These are phyloP conservation scores for Acleris sparsana DNA, from an alignment of 2,888 invertebrate species.

Conservation along the genomic window DNA sequence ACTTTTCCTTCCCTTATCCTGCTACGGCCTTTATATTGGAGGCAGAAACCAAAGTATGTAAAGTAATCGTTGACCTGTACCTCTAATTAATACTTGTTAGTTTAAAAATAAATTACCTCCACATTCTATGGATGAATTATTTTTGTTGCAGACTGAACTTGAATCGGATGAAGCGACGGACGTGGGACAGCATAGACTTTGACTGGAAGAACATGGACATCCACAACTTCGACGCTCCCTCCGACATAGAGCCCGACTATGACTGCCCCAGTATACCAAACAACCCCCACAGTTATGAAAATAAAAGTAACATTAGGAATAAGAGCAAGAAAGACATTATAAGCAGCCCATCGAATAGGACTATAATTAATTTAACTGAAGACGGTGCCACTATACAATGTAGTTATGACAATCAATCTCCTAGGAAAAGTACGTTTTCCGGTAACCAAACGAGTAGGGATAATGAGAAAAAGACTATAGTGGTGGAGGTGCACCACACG, in stretches of 20 bases:
- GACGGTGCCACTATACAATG: conserved; percentile 89
- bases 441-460: conserved; percentile 59
- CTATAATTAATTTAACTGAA: conserved; percentile 88
- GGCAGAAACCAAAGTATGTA: too few species aligned
- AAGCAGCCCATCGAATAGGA: conserved; percentile 84
- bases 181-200: conserved; percentile 85
- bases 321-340: conserved; percentile 65
- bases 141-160: conserved; percentile 67
- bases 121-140: not conserved
- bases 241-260: conserved; percentile 78
- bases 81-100: too few species aligned
- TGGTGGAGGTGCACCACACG: conserved; percentile 89
- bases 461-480: conserved; percentile 85
- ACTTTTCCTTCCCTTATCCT: too few species aligned
- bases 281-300: conserved; percentile 74
- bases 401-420: conserved; percentile 78
- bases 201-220: conserved; percentile 80
- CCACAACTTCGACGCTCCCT: conserved; percentile 78
- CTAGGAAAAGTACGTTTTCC: conserved; percentile 67
- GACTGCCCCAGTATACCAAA: conserved; percentile 78
- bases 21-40: too few species aligned
- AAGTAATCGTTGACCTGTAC: too few species aligned
- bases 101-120: not conserved
- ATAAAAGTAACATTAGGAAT: conserved; percentile 60
- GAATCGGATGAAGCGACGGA: conserved; percentile 75